phyloP scores from a whole-genome alignment of 2,113 vertebrate genomes.

The Perccottus glenii region DNA sequence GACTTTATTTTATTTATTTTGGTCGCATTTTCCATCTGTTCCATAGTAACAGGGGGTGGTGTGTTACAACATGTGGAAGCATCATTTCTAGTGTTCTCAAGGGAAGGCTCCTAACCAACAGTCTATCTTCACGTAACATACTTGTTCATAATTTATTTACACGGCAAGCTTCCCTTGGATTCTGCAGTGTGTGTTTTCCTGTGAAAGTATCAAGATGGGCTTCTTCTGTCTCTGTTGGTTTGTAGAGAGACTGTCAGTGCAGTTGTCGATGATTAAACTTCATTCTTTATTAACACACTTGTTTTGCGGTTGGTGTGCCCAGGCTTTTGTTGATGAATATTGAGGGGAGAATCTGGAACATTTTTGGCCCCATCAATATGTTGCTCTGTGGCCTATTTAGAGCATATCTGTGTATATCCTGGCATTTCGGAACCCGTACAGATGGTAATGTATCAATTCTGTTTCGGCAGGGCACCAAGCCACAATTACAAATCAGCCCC shows the following conservation, averaged over 20 bases:
- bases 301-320: slow-evolving; percentile 33
- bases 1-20: too few relatives aligned
- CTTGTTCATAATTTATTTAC: slow-evolving; percentile 76
- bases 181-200: slow-evolving; percentile 53
- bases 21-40: too few relatives aligned
- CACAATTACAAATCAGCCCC: slow-evolving; percentile 50
- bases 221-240: slow-evolving; percentile 25
- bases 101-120: slow-evolving; percentile 65
- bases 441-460: slow-evolving; percentile 60
- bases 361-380: slow-evolving; percentile 42
- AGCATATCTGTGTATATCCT: slow-evolving; percentile 41
- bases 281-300: slow-evolving; percentile 55
- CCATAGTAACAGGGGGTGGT: slow-evolving; percentile 43
- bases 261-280: slow-evolving; percentile 58
- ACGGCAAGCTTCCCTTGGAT: slow-evolving; percentile 46
- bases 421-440: slow-evolving; percentile 54
- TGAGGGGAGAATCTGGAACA: slow-evolving; percentile 20
- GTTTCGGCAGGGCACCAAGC: slow-evolving; percentile 43
- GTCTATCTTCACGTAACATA: slow-evolving; percentile 62
- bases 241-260: slow-evolving; percentile 24
- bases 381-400: slow-evolving; percentile 39
- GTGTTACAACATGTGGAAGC: slow-evolving; percentile 63
- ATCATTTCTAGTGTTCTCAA: slow-evolving; percentile 61
- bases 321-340: slow-evolving; percentile 33
- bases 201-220: slow-evolving; percentile 44